Conservation (phyloP, 2,113 vertebrate species). For the Triplophysa dalaica region DNA sequence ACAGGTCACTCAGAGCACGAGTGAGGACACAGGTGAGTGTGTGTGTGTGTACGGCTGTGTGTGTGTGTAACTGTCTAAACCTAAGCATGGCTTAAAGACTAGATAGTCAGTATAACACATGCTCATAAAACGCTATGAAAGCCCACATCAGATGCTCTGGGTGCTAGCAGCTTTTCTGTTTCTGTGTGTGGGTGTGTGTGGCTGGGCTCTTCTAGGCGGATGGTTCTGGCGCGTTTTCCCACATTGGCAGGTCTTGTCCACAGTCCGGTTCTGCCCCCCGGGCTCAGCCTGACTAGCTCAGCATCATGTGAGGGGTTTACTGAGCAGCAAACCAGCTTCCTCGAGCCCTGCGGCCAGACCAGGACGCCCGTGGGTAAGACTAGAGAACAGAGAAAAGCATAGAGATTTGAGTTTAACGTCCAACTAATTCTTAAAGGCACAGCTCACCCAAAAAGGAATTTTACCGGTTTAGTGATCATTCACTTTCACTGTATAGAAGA, state of each 20-base stretch:
- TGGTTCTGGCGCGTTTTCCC: conserved; percentile 80
- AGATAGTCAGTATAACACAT: not conserved
- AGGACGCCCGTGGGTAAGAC: conserved; percentile 78
- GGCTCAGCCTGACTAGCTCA: conserved; percentile 76
- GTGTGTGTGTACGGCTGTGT: conserved; percentile 46
- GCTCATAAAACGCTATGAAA: not conserved
- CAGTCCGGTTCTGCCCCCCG: conserved; percentile 71
- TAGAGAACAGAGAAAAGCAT: too few relatives aligned
- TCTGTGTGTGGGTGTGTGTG: conserved; percentile 46
- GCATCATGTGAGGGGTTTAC: conserved; percentile 77
- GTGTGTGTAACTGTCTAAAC: conserved; percentile 34
- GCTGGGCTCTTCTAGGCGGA: conserved; percentile 73
- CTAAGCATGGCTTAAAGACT: conserved; percentile 4
- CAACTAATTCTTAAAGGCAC: not conserved
- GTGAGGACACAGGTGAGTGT: conserved; percentile 72
- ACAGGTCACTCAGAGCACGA: conserved; percentile 49
- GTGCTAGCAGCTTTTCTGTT: conserved; percentile 30
- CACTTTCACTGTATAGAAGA: too few relatives aligned
- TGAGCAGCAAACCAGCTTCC: conserved; percentile 80
- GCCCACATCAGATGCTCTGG: not conserved
- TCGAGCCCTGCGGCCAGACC: conserved; percentile 73
- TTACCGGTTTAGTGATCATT: too few relatives aligned
- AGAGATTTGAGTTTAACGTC: not conserved
- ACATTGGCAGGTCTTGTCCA: conserved; percentile 77
- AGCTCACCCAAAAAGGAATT: too few relatives aligned